Base-by-base conservation (phyloP, 2,888 invertebrate species). In the Melanchra persicariae region DNA sequence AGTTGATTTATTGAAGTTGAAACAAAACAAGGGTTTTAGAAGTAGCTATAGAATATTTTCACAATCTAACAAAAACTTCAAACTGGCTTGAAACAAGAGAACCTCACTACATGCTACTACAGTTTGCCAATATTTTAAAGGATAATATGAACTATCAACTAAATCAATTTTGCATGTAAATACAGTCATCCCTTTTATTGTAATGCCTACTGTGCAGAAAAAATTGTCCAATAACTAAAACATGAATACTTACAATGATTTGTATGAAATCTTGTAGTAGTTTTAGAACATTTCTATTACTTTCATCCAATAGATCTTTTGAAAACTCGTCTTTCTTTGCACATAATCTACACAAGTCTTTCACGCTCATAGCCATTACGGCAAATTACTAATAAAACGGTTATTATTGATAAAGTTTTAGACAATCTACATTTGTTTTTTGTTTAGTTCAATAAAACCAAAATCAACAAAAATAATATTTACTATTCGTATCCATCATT, bases 321-420 rank as follows among this genome's bases (percentile, higher is more conserved):
- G 90, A 91, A 88, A 93, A 91, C 64, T 92, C 92, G 70, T 94
- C 91, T 85, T 92, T 92, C 85, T 90, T 93, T 63, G 92, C 95
- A 91, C 96, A 96, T 69, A 96, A 81, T 89, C 96, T 92, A 89
- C 96, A 96, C 82, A 95, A 86, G 74, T 94, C 91, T 84, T 91
- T 92, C 30, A 93, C 26, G 59, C 62, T 84, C 79, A 85, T 72
- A 73, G 88, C 85, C 87, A 89, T 89, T 75, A 83, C 85, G 82
- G 59, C 40, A 68, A 57, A 19, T 37, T 71, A 60, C 9, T 37
- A 37, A 30, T 51, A 10, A 5, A 40, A 40, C 40, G 43, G n/a
- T 37, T 60, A 24, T 40, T 57, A 49, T 22, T 24, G 12, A 40
- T 12, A 37, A 9, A 45, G 22, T 22, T 61, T 26, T 43, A 26